A percentile compares a stretch with the other conserved stretches of the same genome.
phyloP scores from a whole-genome alignment of 1,140 invertebrate species.

The Frieseomelitta varia region DNA sequence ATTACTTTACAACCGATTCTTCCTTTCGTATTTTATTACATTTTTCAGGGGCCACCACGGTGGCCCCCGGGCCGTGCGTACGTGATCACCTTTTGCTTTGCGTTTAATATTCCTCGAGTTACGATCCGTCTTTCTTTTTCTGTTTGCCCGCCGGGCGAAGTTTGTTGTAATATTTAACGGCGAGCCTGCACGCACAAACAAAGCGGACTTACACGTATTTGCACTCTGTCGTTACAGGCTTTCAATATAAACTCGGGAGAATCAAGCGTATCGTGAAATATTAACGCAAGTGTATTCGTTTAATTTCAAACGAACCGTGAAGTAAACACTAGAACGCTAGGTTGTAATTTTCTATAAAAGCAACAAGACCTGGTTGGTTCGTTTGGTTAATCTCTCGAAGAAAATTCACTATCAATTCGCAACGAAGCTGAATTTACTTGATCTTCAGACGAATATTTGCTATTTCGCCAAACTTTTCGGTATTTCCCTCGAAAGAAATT shows the following conservation, averaged over 20 bases:
- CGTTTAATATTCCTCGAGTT: neutral
- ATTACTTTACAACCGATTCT: slow-evolving; percentile 81
- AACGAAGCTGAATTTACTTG: neutral
- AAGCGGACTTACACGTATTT: neutral
- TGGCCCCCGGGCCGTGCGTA: slow-evolving; percentile 36
- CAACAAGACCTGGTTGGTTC: neutral
- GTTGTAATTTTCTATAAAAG: neutral
- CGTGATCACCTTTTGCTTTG: slow-evolving; percentile 44
- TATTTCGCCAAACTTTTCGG: too few species aligned
- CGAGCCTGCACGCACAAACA: neutral
- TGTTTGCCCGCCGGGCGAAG: neutral
- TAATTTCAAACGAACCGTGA: neutral
- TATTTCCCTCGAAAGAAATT: neutral
- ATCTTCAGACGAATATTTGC: neutral
- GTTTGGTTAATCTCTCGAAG: neutral
- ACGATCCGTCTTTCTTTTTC: slow-evolving; percentile 36
- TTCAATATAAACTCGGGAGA: neutral
- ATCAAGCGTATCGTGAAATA: neutral
- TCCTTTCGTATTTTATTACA: slow-evolving; percentile 73
- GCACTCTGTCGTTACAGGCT: neutral
- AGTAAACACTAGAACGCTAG: too few species aligned
- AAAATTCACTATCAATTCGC: neutral
- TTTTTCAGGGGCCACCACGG: slow-evolving; percentile 59
- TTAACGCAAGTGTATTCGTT: neutral
- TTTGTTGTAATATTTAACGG: slow-evolving; percentile 18